These are phyloP conservation scores for Volucella zonaria DNA, from an alignment of 2,888 invertebrate genomes.

Conservation along the genomic window DNA sequence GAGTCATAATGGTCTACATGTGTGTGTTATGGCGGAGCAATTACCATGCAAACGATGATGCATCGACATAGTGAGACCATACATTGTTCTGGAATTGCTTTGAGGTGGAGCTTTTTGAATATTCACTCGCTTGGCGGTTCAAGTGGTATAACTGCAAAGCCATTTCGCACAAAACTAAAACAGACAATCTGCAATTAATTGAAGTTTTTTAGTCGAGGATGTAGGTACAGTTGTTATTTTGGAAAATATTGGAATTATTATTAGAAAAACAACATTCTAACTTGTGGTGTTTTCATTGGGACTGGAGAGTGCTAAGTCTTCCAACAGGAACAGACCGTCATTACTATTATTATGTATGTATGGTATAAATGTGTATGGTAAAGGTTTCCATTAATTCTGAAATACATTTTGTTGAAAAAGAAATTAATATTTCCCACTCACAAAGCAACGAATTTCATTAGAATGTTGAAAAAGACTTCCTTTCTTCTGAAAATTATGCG, in stretches of 20 bases:
- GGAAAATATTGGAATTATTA: too few species aligned
- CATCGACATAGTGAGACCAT: not conserved
- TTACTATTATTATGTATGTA: too few species aligned
- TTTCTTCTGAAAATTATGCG: constrained; percentile 45
- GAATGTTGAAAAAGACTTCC: constrained; percentile 45
- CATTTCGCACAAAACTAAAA: constrained; percentile 4
- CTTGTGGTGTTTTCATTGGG: too few species aligned
- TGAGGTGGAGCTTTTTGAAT: constrained; percentile 61
- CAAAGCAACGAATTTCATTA: constrained; percentile 53
- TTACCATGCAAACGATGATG: constrained; percentile 50
- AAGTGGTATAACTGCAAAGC: constrained; percentile 50
- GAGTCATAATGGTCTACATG: constrained; percentile 13
- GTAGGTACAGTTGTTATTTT: too few species aligned
- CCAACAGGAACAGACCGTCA: too few species aligned
- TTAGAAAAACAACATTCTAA: too few species aligned
- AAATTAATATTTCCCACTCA: constrained; percentile 58
- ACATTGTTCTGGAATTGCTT: constrained; percentile 41
- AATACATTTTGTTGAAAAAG: not conserved
- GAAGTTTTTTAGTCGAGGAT: not conserved
- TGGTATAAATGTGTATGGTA: not conserved
- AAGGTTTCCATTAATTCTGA: not conserved
- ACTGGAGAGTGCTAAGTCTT: too few species aligned
- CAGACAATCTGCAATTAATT: constrained; percentile 17
- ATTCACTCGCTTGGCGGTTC: constrained; percentile 61
- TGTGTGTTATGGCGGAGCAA: constrained; percentile 46